Conservation (phyloP, 2,797 vertebrate genomes). For the Xenopus petersii region DNA sequence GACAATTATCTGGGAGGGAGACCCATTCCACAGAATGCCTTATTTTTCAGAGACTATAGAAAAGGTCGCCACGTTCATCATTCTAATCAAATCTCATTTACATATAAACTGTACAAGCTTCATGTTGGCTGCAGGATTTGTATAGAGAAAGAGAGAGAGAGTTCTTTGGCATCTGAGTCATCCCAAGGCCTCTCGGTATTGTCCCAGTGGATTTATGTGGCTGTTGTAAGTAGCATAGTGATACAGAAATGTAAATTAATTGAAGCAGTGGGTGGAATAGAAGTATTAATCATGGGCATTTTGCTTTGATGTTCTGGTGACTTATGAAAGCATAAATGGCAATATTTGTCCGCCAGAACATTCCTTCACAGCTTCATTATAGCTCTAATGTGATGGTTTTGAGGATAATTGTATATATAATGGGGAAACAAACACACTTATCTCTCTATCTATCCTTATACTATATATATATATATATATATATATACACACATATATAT, state of each 20-base stretch:
- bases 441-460: too few relatives aligned
- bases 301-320: not conserved
- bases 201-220: not conserved
- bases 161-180: not conserved
- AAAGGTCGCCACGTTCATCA: slow-evolving; percentile 36
- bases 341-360: not conserved
- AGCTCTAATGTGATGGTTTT: not conserved
- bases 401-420: too few relatives aligned
- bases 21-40: not conserved
- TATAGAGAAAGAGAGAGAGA: slow-evolving; percentile 5
- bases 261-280: not conserved
- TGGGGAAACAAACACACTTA: too few relatives aligned
- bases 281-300: too few relatives aligned
- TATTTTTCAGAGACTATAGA: slow-evolving; percentile 2
- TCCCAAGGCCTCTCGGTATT: not conserved
- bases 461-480: too few relatives aligned
- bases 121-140: not conserved
- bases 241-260: not conserved
- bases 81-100: slow-evolving; percentile 49
- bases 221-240: not conserved
- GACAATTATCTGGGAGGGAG: not conserved
- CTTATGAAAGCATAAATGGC: not conserved
- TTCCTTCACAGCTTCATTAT: not conserved
- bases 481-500: too few relatives aligned
- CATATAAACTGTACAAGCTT: slow-evolving; percentile 14